Conservation (phyloP, 2,888 invertebrate species). For the Tachina lurida region DNA sequence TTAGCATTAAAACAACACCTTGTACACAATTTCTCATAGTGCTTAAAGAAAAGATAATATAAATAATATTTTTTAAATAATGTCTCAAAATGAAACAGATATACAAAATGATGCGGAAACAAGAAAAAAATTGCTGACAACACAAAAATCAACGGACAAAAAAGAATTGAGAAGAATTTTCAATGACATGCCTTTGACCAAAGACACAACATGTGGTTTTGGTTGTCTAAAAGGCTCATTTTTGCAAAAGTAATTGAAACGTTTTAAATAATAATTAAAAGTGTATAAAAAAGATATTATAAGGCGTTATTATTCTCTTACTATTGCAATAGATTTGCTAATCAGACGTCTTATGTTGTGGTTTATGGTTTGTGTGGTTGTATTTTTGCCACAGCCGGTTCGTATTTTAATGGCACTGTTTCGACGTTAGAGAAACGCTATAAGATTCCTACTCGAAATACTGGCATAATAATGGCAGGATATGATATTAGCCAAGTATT, state of each 20-base stretch:
- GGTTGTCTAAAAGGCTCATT: slow-evolving; percentile 85
- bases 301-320: slow-evolving; percentile 70
- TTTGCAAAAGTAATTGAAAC: slow-evolving; percentile 83
- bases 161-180: slow-evolving; percentile 81
- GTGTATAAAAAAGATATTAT: slow-evolving; percentile 76
- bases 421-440: slow-evolving; percentile 89
- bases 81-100: slow-evolving; percentile 35
- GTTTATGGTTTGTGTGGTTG: slow-evolving; percentile 87
- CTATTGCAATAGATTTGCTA: slow-evolving; percentile 78
- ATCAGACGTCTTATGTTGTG: slow-evolving; percentile 83
- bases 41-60: neutral
- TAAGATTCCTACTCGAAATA: slow-evolving; percentile 87
- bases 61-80: slow-evolving; percentile 13
- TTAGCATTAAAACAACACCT: slow-evolving; percentile 36
- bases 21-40: slow-evolving; percentile 6
- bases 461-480: slow-evolving; percentile 88
- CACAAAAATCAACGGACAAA: slow-evolving; percentile 58
- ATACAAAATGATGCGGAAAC: slow-evolving; percentile 48
- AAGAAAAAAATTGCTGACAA: slow-evolving; percentile 49
- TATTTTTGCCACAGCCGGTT: slow-evolving; percentile 87
- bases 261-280: neutral
- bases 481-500: slow-evolving; percentile 89
- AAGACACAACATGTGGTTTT: slow-evolving; percentile 86
- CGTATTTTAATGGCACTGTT: slow-evolving; percentile 89
- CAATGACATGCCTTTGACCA: slow-evolving; percentile 83